Percentiles rank a stretch among this genome's conserved stretches.
These are phyloP conservation scores for Herpetotheres cachinnans DNA, from an alignment of 2,113 vertebrate genomes.

Conservation along the genomic window DNA sequence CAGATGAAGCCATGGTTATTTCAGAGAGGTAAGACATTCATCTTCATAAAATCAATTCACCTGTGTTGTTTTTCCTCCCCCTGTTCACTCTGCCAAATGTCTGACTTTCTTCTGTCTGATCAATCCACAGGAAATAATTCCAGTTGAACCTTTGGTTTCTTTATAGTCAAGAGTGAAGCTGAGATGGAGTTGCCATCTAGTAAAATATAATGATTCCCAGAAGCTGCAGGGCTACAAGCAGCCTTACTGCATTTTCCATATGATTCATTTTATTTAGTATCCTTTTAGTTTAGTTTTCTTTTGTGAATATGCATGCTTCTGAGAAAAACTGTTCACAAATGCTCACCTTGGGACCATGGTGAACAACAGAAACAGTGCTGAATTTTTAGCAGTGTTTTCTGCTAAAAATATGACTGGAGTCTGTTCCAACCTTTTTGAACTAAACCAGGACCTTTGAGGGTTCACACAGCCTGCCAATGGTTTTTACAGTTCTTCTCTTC, in stretches of 20 bases:
- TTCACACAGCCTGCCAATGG: background rate
- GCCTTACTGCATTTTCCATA: background rate
- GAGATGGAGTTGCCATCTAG: background rate
- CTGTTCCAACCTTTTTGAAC: background rate
- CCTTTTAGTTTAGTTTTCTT: background rate
- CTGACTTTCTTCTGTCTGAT: background rate
- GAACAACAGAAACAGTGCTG: background rate
- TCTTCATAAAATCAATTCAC: background rate
- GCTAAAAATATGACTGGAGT: background rate
- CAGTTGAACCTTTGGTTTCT: background rate
- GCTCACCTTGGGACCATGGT: background rate
- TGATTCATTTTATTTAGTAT: background rate
- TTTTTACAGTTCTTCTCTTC: background rate
- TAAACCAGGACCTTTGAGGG: background rate
- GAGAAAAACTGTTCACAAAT: background rate
- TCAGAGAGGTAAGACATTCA: background rate
- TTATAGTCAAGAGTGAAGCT: background rate
- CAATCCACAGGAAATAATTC: background rate
- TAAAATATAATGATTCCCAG: background rate
- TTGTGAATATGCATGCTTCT: background rate
- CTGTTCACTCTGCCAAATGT: background rate
- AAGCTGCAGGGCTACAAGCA: background rate
- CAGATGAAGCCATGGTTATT: background rate
- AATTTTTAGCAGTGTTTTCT: background rate
- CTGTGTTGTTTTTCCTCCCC: background rate